These are phyloP conservation scores for Crocidura indochinensis DNA, from an alignment of 2,797 vertebrate genomes.

Conservation along the genomic window DNA sequence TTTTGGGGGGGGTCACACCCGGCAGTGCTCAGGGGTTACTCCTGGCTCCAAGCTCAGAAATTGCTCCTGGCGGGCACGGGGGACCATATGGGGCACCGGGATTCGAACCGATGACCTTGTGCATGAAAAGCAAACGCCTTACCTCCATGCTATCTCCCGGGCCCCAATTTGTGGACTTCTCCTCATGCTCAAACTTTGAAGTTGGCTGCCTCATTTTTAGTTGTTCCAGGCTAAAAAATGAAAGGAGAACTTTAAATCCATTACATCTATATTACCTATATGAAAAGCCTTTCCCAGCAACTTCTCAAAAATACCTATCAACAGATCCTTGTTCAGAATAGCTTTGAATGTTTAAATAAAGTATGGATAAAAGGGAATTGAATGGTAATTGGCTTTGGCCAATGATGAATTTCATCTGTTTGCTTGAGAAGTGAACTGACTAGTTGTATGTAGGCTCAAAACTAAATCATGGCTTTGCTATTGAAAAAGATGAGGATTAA, in stretches of 20 bases:
- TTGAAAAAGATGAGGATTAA: background rate
- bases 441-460: background rate
- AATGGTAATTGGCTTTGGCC: background rate
- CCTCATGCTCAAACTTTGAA: background rate
- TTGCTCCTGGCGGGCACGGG: too few relatives aligned
- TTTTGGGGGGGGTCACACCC: too few relatives aligned
- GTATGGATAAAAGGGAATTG: background rate
- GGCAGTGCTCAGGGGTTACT: too few relatives aligned
- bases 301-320: background rate
- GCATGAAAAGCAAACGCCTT: too few relatives aligned
- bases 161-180: background rate
- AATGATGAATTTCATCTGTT: background rate
- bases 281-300: conserved; percentile 5
- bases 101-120: too few relatives aligned
- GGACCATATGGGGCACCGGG: too few relatives aligned
- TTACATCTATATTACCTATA: background rate
- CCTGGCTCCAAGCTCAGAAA: too few relatives aligned
- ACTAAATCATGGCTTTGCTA: background rate
- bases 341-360: background rate
- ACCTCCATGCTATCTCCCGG: too few relatives aligned
- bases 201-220: conserved; percentile 3
- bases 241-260: background rate
- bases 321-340: conserved; percentile 12
- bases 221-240: background rate
- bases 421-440: background rate